phyloP scores from a whole-genome alignment of 2,797 vertebrate species.

The Podarcis siculus region DNA sequence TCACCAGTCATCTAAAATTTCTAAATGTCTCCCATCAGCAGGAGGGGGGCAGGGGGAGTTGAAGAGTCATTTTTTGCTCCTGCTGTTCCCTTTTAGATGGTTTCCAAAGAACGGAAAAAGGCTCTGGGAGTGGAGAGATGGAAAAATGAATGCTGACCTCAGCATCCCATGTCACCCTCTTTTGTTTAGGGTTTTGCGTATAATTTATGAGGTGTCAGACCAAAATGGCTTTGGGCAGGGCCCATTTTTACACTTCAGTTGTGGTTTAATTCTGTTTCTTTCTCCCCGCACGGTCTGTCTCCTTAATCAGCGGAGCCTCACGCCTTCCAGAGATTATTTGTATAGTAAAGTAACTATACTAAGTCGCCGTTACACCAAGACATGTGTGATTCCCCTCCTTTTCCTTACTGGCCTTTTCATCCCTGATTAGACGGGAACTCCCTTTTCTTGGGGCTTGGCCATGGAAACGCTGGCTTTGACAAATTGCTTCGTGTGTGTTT shows the following conservation, averaged over 20 bases:
- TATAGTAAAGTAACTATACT: constrained; percentile 73
- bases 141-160: constrained; percentile 54
- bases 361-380: constrained; percentile 64
- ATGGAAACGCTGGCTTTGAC: constrained; percentile 31
- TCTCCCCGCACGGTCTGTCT: constrained; percentile 72
- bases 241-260: constrained; percentile 78
- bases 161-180: constrained; percentile 61
- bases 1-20: neutral
- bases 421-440: constrained; percentile 59
- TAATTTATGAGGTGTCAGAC: constrained; percentile 85
- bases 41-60: constrained; percentile 26
- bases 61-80: constrained; percentile 47
- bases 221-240: constrained; percentile 74
- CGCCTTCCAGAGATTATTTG: constrained; percentile 77
- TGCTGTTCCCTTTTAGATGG: constrained; percentile 64
- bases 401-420: constrained; percentile 70
- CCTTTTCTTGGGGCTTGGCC: constrained; percentile 64
- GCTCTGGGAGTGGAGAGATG: constrained; percentile 43
- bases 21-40: no score
- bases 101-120: constrained; percentile 50
- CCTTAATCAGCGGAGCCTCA: constrained; percentile 66
- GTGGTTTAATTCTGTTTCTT: constrained; percentile 73
- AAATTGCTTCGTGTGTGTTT: constrained; percentile 52
- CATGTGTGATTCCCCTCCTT: constrained; percentile 64
- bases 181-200: constrained; percentile 65